Conservation (phyloP, 2,797 vertebrate species). For the Sebastes ruberrimus region DNA sequence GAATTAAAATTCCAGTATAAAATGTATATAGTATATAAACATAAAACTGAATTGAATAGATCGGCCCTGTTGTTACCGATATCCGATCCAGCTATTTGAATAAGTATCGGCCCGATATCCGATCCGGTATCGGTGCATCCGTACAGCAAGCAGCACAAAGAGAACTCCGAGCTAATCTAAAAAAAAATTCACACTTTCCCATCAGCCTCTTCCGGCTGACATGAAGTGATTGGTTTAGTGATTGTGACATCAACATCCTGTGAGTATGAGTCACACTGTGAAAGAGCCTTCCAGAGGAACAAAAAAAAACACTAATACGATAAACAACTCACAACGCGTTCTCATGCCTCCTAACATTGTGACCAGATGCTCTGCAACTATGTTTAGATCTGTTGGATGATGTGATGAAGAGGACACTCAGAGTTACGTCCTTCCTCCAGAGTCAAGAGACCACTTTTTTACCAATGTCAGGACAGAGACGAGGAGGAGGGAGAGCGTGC, state of each 20-base stretch:
- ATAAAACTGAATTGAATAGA: too few relatives aligned
- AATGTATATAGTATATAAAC: too few relatives aligned
- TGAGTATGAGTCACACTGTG: not conserved
- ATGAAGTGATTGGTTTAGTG: not conserved
- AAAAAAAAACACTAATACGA: not conserved
- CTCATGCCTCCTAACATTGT: not conserved
- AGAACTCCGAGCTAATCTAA: slow-evolving; percentile 11
- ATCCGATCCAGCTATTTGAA: too few relatives aligned
- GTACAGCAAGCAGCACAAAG: not conserved
- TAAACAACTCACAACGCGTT: not conserved
- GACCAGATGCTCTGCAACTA: not conserved
- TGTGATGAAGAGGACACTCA: not conserved
- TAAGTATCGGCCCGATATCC: too few relatives aligned
- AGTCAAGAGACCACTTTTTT: slow-evolving; percentile 6
- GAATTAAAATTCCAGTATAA: too few relatives aligned
- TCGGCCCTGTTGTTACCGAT: too few relatives aligned
- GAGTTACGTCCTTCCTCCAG: not conserved
- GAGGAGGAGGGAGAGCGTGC: not conserved
- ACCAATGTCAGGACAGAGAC: not conserved
- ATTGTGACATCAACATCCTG: not conserved
- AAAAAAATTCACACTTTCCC: not conserved
- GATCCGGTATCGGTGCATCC: too few relatives aligned
- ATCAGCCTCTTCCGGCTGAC: not conserved
- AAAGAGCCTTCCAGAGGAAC: not conserved
- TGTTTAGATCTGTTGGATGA: not conserved